phyloP scores from a whole-genome alignment of 2,797 vertebrate genomes.

The Aeoliscus strigatus region DNA sequence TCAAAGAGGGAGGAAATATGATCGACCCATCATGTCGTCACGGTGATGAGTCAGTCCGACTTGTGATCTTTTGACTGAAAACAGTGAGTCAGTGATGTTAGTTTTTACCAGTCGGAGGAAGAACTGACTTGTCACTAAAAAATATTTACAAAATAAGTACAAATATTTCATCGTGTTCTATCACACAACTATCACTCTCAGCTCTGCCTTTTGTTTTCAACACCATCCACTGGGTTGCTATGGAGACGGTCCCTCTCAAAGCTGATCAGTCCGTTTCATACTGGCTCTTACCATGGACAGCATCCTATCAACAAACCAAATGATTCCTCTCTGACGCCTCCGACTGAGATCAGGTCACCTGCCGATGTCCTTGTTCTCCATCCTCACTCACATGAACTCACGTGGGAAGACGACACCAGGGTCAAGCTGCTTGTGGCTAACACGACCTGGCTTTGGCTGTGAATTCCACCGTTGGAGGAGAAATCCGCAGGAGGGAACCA shows the following conservation, averaged over 20 bases:
- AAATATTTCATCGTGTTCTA: too few species aligned
- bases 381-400: neutral
- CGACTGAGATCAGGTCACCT: too few species aligned
- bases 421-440: too few species aligned
- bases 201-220: slow-evolving; percentile 20
- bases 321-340: slow-evolving; percentile 1
- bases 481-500: slow-evolving; percentile 4
- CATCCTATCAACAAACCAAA: slow-evolving; percentile 5
- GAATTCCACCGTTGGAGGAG: too few species aligned
- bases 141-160: too few species aligned
- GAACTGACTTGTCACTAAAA: too few species aligned
- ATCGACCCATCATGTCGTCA: neutral
- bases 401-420: too few species aligned
- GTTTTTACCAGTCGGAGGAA: too few species aligned
- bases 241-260: slow-evolving; percentile 43
- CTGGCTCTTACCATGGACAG: slow-evolving; percentile 14
- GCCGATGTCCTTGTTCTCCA: too few species aligned
- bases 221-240: slow-evolving; percentile 46
- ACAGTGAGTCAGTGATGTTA: too few species aligned
- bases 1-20: slow-evolving; percentile 1
- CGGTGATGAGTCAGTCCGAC: neutral
- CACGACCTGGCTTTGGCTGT: too few species aligned
- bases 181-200: slow-evolving; percentile 20
- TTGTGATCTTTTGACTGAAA: neutral
- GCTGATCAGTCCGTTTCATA: slow-evolving; percentile 37